phyloP scores from a whole-genome alignment of 2,113 vertebrate species.

The Panthera uncia region DNA sequence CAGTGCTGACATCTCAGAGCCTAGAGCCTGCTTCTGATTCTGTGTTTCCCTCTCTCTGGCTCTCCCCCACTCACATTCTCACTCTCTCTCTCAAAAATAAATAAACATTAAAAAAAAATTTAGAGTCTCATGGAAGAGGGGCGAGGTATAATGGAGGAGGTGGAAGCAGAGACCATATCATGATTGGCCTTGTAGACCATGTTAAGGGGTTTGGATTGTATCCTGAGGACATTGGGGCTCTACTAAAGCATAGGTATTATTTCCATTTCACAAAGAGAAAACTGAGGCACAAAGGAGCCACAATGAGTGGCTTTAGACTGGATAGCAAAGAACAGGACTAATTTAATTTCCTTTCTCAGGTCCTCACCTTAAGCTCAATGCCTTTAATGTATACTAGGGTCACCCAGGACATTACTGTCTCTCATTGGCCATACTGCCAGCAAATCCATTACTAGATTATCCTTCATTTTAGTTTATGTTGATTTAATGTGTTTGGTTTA shows the following conservation, averaged over 20 bases:
- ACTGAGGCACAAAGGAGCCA: not conserved
- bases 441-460: not conserved
- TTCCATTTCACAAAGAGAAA: slow-evolving; percentile 34
- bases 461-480: not conserved
- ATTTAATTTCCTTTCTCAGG: not conserved
- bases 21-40: too few relatives aligned
- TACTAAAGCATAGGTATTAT: not conserved
- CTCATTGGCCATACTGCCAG: not conserved
- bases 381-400: not conserved
- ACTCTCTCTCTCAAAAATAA: too few relatives aligned
- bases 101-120: not conserved
- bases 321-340: not conserved
- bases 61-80: too few relatives aligned
- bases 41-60: too few relatives aligned
- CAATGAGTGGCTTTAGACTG: not conserved
- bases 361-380: not conserved
- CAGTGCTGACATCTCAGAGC: too few relatives aligned
- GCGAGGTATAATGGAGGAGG: not conserved
- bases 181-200: not conserved
- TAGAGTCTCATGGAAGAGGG: not conserved
- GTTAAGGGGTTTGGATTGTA: not conserved
- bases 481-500: slow-evolving; percentile 11
- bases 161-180: not conserved
- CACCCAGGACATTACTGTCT: not conserved
- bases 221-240: not conserved